Evolutionary conservation across 2,113 vertebrate genomes (phyloP).

Genomic region (Sturnira hondurensis): DNA sequence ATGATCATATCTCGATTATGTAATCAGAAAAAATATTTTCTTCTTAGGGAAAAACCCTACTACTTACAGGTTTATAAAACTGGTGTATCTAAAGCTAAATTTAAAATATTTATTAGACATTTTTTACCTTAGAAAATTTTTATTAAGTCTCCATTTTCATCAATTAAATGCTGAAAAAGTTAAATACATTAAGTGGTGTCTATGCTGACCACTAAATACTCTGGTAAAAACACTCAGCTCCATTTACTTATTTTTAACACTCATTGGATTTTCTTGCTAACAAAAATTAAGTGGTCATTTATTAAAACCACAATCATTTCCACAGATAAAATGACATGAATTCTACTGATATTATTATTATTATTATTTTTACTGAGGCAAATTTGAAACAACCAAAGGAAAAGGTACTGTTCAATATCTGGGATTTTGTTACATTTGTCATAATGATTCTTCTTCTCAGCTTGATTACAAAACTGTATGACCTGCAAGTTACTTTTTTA

Average conservation of each 20-base stretch:
- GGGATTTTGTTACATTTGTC: neutral
- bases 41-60: neutral
- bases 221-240: neutral
- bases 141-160: neutral
- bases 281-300: conserved; percentile 34
- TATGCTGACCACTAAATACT: neutral
- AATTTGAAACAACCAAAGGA: conserved; percentile 41
- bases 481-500: conserved; percentile 4
- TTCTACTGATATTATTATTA: neutral
- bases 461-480: conserved; percentile 5
- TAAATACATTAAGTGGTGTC: neutral
- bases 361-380: conserved; percentile 16
- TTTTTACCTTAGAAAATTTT: neutral
- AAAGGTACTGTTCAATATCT: neutral
- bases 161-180: conserved; percentile 19
- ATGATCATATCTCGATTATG: conserved; percentile 5
- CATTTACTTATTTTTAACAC: conserved; percentile 21
- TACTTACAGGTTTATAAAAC: conserved; percentile 22
- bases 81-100: conserved; percentile 15
- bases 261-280: neutral
- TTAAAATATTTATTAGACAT: conserved; percentile 12
- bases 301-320: conserved; percentile 28
- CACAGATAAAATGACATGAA: neutral
- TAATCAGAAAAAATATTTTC: conserved; percentile 15
- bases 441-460: neutral